Percentiles rank a stretch among this genome's conserved stretches.
These are phyloP conservation scores for Lytechinus variegatus DNA, from an alignment of 35 echinoderm and acorn worm genomes.

Conservation along the genomic window DNA sequence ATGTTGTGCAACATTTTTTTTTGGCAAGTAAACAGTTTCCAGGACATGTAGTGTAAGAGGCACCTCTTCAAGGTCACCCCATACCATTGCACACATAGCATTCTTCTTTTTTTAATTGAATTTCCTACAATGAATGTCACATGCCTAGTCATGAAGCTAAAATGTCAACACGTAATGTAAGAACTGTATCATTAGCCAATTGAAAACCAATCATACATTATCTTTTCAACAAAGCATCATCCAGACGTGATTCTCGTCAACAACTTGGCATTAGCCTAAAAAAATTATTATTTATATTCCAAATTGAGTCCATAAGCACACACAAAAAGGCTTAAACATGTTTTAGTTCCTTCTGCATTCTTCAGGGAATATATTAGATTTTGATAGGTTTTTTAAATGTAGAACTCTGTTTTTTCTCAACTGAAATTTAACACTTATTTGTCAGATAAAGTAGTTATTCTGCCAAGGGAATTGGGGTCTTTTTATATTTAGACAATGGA, in stretches of 20 bases:
- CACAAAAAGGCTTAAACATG: neutral
- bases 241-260: neutral
- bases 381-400: neutral
- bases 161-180: neutral
- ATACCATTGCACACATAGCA: neutral
- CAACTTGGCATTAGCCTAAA: no score
- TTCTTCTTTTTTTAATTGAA: neutral
- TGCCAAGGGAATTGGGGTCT: neutral
- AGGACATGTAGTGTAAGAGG: slow-evolving; percentile 46
- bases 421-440: neutral
- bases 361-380: neutral
- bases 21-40: neutral
- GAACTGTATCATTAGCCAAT: neutral
- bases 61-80: slow-evolving; percentile 25
- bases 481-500: neutral
- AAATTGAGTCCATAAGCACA: neutral
- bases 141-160: neutral
- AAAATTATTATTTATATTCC: no score
- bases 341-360: neutral
- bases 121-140: neutral
- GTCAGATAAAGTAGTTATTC: neutral
- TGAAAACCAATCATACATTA: neutral
- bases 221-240: neutral
- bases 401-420: neutral
- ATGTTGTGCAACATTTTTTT: neutral